Evolutionary conservation across 2,888 invertebrate genomes (phyloP).

Genomic region (Sarcophaga caerulescens): DNA sequence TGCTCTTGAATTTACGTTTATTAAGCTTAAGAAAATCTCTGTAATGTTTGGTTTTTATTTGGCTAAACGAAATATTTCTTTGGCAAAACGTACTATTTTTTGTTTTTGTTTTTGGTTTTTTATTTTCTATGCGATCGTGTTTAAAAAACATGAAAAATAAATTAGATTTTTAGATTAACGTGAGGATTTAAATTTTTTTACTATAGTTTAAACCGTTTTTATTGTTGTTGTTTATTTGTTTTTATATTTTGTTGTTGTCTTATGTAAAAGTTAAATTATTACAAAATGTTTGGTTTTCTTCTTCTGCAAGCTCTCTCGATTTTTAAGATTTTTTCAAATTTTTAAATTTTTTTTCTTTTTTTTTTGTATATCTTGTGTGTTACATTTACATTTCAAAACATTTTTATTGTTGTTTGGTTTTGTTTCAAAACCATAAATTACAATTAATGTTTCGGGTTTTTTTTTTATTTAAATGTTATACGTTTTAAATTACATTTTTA

Average conservation of each 20-base stretch:
- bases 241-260: constrained; percentile 28
- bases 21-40: constrained; percentile 39
- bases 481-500: constrained; percentile 67
- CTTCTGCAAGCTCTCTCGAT: background rate
- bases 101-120: constrained; percentile 3
- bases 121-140: constrained; percentile 62
- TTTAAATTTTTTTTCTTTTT: background rate
- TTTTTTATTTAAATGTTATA: constrained; percentile 65
- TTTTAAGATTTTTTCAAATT: background rate
- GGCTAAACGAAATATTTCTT: constrained; percentile 19
- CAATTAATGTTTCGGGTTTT: constrained; percentile 65
- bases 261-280: constrained; percentile 67
- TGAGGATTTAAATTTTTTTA: constrained; percentile 64
- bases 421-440: constrained; percentile 68
- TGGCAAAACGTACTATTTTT: constrained; percentile 18
- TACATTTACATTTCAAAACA: background rate
- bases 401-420: constrained; percentile 31
- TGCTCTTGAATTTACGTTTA: constrained; percentile 69
- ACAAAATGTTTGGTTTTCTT: constrained; percentile 59
- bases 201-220: constrained; percentile 34
- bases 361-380: background rate
- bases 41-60: constrained; percentile 41
- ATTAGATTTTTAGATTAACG: constrained; percentile 70
- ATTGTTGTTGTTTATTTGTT: constrained; percentile 28
- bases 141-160: constrained; percentile 69